A percentile compares a stretch with the other conserved stretches of the same genome.
Evolutionary conservation across 2,113 vertebrate genomes (phyloP).

Genomic region (Prionailurus viverrinus): DNA sequence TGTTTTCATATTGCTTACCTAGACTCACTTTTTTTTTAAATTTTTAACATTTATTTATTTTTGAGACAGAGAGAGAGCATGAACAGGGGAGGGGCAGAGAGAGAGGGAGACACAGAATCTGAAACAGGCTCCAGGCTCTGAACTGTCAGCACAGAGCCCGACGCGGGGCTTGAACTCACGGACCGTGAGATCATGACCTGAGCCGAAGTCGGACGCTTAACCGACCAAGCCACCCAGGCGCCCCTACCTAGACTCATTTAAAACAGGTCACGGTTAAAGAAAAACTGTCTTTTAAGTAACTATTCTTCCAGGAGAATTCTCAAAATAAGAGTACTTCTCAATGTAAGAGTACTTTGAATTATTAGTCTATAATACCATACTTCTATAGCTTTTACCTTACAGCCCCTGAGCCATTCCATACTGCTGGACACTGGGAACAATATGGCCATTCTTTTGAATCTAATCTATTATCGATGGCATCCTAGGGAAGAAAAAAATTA

Average conservation of each 20-base stretch:
- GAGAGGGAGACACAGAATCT: too few species aligned
- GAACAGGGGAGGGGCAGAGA: too few species aligned
- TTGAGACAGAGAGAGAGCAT: too few species aligned
- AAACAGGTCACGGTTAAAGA: not conserved
- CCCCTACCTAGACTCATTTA: not conserved
- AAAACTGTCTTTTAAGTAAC: not conserved
- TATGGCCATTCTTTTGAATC: constrained; percentile 96
- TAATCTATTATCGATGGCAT: constrained; percentile 97
- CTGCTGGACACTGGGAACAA: constrained; percentile 93
- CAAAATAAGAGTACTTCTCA: not conserved
- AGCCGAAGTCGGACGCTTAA: too few species aligned
- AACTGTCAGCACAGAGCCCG: too few species aligned
- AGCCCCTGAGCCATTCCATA: constrained; percentile 96
- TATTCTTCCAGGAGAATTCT: not conserved
- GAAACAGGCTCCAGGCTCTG: too few species aligned
- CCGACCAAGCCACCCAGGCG: too few species aligned
- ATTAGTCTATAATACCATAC: not conserved
- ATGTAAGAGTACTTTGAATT: not conserved
- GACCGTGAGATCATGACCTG: too few species aligned
- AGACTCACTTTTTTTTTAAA: not conserved
- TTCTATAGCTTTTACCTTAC: constrained; percentile 89
- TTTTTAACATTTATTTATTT: too few species aligned
- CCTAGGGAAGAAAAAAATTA: constrained; percentile 84
- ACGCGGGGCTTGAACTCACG: too few species aligned
- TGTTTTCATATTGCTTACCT: constrained; percentile 23